Evolutionary conservation across 2,113 vertebrate genomes (phyloP).

Genomic region (Xerus inauris): DNA sequence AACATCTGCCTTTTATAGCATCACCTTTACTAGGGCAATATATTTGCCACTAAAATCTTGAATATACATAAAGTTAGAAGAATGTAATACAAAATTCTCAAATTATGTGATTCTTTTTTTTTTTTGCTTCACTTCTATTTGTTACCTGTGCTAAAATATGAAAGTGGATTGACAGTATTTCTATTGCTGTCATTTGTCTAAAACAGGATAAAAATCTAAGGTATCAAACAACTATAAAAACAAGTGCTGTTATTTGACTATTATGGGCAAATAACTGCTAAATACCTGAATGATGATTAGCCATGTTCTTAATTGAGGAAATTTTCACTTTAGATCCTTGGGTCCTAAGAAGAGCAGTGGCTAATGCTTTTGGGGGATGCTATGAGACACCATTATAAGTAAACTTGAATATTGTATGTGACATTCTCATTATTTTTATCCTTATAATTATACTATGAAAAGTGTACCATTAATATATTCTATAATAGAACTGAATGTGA

Average conservation of each 20-base stretch:
- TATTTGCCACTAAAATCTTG: not conserved
- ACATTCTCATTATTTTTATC: not conserved
- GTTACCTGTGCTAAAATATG: not conserved
- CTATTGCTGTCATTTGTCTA: not conserved
- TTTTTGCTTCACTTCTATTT: not conserved
- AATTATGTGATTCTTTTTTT: not conserved
- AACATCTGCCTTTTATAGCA: not conserved
- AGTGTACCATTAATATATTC: fast-evolving
- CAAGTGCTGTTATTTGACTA: not conserved
- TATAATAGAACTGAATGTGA: not conserved
- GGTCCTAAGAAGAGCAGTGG: not conserved
- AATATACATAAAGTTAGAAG: not conserved
- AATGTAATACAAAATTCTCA: not conserved
- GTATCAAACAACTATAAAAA: not conserved
- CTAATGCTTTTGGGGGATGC: not conserved
- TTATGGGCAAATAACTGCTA: not conserved
- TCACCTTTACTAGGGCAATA: not conserved
- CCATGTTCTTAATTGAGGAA: not conserved
- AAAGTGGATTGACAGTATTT: not conserved
- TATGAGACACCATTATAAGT: not conserved
- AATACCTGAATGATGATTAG: not conserved
- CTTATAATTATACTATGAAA: not conserved
- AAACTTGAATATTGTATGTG: not conserved
- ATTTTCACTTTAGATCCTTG: not conserved
- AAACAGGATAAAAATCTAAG: not conserved